These are phyloP conservation scores for Drosophila kurseongensis DNA, from an alignment of 1,140 invertebrate species.

Conservation along the genomic window DNA sequence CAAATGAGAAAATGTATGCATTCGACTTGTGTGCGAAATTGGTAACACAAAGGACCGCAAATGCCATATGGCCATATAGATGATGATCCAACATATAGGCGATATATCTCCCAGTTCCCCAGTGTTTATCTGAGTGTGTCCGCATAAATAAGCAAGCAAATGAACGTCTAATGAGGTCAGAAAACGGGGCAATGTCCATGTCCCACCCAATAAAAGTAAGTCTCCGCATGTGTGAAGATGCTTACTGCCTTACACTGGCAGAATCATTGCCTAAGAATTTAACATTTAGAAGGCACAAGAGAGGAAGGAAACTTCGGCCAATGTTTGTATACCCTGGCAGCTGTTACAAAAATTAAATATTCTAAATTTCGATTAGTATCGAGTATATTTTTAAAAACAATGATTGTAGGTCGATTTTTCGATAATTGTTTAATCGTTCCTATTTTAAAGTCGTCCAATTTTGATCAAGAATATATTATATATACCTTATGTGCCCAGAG, in stretches of 20 bases:
- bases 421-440: no score
- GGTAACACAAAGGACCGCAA: conserved; percentile 57
- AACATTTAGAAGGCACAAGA: no score
- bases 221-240: conserved; percentile 53
- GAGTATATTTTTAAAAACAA: no score
- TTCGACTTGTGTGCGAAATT: conserved; percentile 55
- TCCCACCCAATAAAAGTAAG: conserved; percentile 53
- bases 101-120: conserved; percentile 13
- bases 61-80: conserved; percentile 45
- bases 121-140: conserved; percentile 25
- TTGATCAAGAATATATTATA: no score
- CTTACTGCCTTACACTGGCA: conserved; percentile 7
- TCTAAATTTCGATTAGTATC: no score
- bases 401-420: no score
- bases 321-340: no score
- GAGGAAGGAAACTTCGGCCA: no score
- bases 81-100: conserved; percentile 31
- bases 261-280: background rate
- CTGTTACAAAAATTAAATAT: no score
- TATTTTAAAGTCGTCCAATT: no score
- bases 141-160: conserved; percentile 74
- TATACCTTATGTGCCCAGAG: no score
- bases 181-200: conserved; percentile 48
- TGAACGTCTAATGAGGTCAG: conserved; percentile 77
- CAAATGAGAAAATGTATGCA: conserved; percentile 67